phyloP scores from a whole-genome alignment of 2,888 invertebrate genomes.

The Aporophyla lueneburgensis region DNA sequence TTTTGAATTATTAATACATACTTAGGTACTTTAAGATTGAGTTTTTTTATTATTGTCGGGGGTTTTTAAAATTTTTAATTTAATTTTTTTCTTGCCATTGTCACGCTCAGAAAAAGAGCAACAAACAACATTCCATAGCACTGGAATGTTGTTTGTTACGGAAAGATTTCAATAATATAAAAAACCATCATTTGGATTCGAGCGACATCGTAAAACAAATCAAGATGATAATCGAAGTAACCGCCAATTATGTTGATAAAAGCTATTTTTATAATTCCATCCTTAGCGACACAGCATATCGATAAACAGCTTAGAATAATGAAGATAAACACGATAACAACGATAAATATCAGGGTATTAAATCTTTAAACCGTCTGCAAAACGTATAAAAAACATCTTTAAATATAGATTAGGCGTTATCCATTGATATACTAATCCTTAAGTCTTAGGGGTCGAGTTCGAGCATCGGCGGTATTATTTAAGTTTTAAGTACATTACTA shows the following conservation, averaged over 20 bases:
- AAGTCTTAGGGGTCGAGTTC: constrained; percentile 11
- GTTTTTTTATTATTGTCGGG: too few species aligned
- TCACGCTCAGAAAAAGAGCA: too few species aligned
- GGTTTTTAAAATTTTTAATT: too few species aligned
- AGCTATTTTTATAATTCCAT: constrained; percentile 25
- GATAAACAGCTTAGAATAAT: constrained; percentile 54
- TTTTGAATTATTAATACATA: too few species aligned
- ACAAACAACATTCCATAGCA: neutral
- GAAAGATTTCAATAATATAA: neutral
- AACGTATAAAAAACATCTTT: constrained; percentile 36
- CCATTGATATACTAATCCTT: constrained; percentile 27
- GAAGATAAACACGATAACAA: constrained; percentile 37
- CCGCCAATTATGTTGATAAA: constrained; percentile 6
- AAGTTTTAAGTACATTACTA: constrained; percentile 11
- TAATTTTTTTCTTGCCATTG: too few species aligned
- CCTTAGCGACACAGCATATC: constrained; percentile 46
- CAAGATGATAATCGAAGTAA: constrained; percentile 2
- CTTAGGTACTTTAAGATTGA: too few species aligned
- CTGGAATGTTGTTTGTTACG: neutral
- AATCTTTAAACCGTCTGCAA: constrained; percentile 43
- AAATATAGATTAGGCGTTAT: constrained; percentile 32
- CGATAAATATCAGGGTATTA: constrained; percentile 30
- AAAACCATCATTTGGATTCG: neutral
- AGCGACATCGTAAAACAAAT: constrained; percentile 20
- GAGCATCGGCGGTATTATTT: constrained; percentile 28